Evolutionary conservation across 2,888 invertebrate genomes (phyloP).

Genomic region (Dolichopus griseipennis): DNA sequence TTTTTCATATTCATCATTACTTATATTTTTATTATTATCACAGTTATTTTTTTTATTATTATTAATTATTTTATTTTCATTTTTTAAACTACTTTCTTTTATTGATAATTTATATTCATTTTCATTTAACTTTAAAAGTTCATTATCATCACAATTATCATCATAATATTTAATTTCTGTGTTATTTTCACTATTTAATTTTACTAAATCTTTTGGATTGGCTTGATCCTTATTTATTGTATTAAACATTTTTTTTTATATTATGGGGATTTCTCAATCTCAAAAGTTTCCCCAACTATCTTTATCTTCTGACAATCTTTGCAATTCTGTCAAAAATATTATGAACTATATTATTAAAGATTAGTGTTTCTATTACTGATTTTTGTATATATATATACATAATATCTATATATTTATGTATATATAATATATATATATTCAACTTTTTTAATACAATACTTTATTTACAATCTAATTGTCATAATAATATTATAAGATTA

Average conservation of each 20-base stretch:
- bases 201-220: conserved; percentile 18
- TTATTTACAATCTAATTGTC: too few species aligned
- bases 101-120: conserved; percentile 15
- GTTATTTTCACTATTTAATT: conserved; percentile 20
- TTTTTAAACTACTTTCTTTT: conserved; percentile 15
- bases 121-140: neutral
- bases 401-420: too few species aligned
- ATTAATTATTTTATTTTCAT: conserved; percentile 26
- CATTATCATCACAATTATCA: conserved; percentile 16
- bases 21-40: conserved; percentile 29
- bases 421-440: too few species aligned
- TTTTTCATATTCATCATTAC: conserved; percentile 19
- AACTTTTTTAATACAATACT: too few species aligned
- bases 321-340: too few species aligned
- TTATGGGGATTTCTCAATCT: too few species aligned
- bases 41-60: conserved; percentile 17
- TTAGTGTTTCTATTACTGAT: too few species aligned
- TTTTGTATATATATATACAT: too few species aligned
- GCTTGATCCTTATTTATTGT: conserved; percentile 17
- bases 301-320: too few species aligned
- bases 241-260: neutral
- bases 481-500: too few species aligned
- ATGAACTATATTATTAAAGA: too few species aligned
- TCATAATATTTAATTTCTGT: conserved; percentile 19
- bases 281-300: too few species aligned